These are phyloP conservation scores for Tyria jacobaeae DNA, from an alignment of 2,888 invertebrate species.

Conservation along the genomic window DNA sequence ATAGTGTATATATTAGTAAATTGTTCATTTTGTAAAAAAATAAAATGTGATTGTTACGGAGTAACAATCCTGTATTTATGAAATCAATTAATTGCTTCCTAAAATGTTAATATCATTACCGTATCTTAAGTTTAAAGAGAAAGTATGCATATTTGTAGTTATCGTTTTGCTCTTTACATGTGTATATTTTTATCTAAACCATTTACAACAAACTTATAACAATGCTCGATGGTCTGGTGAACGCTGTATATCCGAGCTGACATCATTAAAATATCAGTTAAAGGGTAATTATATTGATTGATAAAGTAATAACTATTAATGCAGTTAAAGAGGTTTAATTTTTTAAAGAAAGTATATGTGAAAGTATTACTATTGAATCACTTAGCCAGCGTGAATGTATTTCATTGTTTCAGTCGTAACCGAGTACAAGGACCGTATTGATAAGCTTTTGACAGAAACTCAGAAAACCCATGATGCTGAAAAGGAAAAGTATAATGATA, in stretches of 20 bases:
- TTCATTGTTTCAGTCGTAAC: constrained; percentile 68
- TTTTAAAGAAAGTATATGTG: neutral
- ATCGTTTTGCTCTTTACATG: constrained; percentile 50
- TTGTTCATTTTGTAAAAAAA: too few relatives aligned
- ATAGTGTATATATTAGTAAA: too few relatives aligned
- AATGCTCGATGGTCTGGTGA: constrained; percentile 63
- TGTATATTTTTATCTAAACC: constrained; percentile 66
- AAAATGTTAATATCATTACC: constrained; percentile 50
- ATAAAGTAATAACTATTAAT: neutral
- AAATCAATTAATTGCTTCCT: neutral
- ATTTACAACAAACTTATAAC: constrained; percentile 63
- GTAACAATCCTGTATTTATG: too few relatives aligned
- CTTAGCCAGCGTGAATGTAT: neutral
- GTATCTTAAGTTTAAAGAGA: constrained; percentile 54
- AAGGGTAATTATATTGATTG: constrained; percentile 57
- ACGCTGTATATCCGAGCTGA: constrained; percentile 70
- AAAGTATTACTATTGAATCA: neutral
- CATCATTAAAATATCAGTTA: constrained; percentile 73
- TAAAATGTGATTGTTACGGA: too few relatives aligned
- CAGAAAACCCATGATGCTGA: constrained; percentile 68
- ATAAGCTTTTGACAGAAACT: constrained; percentile 71
- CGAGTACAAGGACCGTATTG: constrained; percentile 75
- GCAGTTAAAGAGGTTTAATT: neutral
- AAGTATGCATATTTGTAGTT: constrained; percentile 53
- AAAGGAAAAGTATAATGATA: constrained; percentile 69